Conservation (phyloP, 2,113 vertebrate species). For the Capra hircus region DNA sequence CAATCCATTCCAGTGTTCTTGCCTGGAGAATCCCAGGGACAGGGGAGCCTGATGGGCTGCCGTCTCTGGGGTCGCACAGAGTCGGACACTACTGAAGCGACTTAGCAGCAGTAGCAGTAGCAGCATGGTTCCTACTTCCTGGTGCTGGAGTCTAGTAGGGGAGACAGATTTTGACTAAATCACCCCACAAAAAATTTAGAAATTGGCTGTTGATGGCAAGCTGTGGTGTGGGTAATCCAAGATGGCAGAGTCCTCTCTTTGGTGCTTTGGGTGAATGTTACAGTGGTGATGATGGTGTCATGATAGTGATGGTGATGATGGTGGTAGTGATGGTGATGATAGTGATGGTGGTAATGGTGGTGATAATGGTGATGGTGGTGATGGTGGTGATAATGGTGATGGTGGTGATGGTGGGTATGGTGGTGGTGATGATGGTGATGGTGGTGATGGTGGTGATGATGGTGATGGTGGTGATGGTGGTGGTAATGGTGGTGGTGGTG, state of each 20-base stretch:
- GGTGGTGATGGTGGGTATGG: fast-evolving
- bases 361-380: fast-evolving
- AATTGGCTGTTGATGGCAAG: not conserved
- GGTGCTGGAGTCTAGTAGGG: not conserved
- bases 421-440: fast-evolving
- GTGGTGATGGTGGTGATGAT: fast-evolving
- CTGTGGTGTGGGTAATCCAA: not conserved
- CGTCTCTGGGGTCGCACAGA: too few relatives aligned
- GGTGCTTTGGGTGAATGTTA: not conserved
- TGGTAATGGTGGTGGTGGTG: not conserved
- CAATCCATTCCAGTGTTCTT: too few relatives aligned
- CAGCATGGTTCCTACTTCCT: not conserved
- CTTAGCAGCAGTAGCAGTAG: too few relatives aligned
- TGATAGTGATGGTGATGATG: too few relatives aligned
- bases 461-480: too few relatives aligned
- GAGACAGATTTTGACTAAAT: not conserved
- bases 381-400: too few relatives aligned
- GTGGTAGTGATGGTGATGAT: too few relatives aligned
- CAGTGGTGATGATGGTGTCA: not conserved
- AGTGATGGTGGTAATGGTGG: fast-evolving
- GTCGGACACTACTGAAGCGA: too few relatives aligned
- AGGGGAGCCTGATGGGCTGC: too few relatives aligned
- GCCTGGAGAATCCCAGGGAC: too few relatives aligned
- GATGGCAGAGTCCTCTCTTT: not conserved
- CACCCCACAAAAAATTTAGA: not conserved